Base-by-base conservation (phyloP, 1,140 invertebrate species). In the Campoletis sonorensis region DNA sequence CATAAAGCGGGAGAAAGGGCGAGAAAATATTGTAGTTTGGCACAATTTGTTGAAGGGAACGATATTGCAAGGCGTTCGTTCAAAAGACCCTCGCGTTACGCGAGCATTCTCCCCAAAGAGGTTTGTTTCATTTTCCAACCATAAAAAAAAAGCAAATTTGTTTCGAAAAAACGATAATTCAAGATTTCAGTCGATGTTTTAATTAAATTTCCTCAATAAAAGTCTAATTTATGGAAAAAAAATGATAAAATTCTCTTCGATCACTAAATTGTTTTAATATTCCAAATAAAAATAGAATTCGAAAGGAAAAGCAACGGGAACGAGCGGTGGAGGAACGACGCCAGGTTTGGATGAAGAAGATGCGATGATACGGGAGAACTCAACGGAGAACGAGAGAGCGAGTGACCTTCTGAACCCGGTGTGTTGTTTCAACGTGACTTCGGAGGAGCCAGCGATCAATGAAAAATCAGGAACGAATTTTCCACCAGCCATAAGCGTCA, bases 1-100 rank as follows among this genome's bases (percentile, higher is more conserved):
- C 85, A 89, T 21, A 64, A 82, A 0, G 89, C 90, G 1, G 64
- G 81, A 1, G 91, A 91, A 4, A 89, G 93, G 83, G 94, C 94
- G 71, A 93, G 93, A 67, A 94, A 94, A 84, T 95, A 95, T 88
- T 95, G 95, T 86, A 95, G 95, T 87, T 91, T 96, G 84, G 95
- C 95, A 8, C 94, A 96, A 84, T 96, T 96, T 86, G 95, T 95
- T 81, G 96, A 96, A 91, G 95, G 95, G 45, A 96, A 94, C 88
- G 96, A 97, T 87, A 97, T 96, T 79, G 95, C 95, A 1, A 93
- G 95, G 71, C 94, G 94, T 86, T 96, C 96, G 4, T 95, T 96
- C 86, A 95, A 95, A 85, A 93, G 92, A 27, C 82, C 83, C 40
- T 45, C 40, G 40, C 40, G 40, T 45, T 45, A 45, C 40, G 11